Evolutionary conservation across 2,888 invertebrate species (phyloP).

Genomic region (Megamerina dolium): DNA sequence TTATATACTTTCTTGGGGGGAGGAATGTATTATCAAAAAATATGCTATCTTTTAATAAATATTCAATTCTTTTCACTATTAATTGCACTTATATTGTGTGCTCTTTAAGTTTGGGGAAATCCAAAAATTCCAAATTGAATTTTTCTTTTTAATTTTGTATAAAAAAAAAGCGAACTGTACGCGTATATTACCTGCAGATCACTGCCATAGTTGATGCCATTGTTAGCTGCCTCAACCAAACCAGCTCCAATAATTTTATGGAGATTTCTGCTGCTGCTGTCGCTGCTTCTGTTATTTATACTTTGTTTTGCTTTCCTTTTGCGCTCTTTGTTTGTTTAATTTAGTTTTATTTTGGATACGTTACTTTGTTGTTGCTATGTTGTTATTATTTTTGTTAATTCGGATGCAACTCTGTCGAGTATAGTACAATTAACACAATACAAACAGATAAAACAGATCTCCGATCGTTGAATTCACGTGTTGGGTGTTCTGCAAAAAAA

Average conservation of each 20-base stretch:
- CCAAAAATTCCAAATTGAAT: too few relatives aligned
- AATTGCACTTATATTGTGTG: too few relatives aligned
- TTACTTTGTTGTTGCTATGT: not conserved
- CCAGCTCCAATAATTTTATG: constrained; percentile 10
- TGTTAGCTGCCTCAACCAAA: constrained; percentile 6
- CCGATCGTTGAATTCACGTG: too few relatives aligned
- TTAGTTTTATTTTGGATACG: constrained; percentile 11
- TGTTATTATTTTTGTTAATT: too few relatives aligned
- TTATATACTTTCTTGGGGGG: too few relatives aligned
- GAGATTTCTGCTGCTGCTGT: constrained; percentile 8
- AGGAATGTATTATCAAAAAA: too few relatives aligned
- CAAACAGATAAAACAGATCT: too few relatives aligned
- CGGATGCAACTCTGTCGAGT: too few relatives aligned
- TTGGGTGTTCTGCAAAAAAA: not conserved
- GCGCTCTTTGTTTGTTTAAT: constrained; percentile 13
- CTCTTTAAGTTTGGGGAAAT: too few relatives aligned
- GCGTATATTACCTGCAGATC: constrained; percentile 42
- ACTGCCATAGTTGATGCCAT: constrained; percentile 32
- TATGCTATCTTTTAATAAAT: too few relatives aligned
- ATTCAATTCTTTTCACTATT: too few relatives aligned
- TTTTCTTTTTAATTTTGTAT: not conserved
- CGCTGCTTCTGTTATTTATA: constrained; percentile 16
- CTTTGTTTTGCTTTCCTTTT: constrained; percentile 27
- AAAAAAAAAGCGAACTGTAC: not conserved
- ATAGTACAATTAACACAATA: too few relatives aligned